phyloP scores from a whole-genome alignment of 1,140 invertebrate genomes.

The Caenorhabditis briggsae region DNA sequence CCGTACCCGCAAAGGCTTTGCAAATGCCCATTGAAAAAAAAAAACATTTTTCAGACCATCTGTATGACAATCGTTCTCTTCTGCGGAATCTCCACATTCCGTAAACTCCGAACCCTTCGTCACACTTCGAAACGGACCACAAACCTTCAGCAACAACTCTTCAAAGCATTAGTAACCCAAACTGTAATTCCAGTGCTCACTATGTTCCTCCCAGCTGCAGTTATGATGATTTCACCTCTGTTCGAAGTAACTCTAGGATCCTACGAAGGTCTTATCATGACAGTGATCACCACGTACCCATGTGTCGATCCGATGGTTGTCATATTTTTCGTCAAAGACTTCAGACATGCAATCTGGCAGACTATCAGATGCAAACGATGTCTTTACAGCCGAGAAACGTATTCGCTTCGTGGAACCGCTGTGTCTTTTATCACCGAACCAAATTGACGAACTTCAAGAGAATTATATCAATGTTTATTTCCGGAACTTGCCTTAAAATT shows the following conservation, averaged over 20 bases:
- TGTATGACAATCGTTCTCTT: constrained; percentile 34
- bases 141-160: constrained; percentile 4
- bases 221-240: constrained; percentile 20
- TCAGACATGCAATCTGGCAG: constrained; percentile 14
- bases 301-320: constrained; percentile 46
- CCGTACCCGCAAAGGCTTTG: too few relatives aligned
- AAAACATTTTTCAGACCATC: not conserved
- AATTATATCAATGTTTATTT: too few relatives aligned
- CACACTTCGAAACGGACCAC: constrained; percentile 7
- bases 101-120: constrained; percentile 29
- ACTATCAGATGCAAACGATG: not conserved
- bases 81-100: constrained; percentile 34
- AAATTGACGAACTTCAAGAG: not conserved
- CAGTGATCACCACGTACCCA: constrained; percentile 22
- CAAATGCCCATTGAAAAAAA: not conserved
- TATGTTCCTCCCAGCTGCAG: constrained; percentile 27
- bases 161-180: constrained; percentile 41
- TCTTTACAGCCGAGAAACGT: not conserved
- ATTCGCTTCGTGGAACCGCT: constrained; percentile 29
- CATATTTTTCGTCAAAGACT: constrained; percentile 32
- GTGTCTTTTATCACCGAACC: constrained; percentile 26
- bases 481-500: too few relatives aligned
- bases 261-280: not conserved
- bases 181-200: constrained; percentile 19
- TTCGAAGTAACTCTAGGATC: constrained; percentile 21